A percentile compares a stretch with the other conserved stretches of the same genome.
Evolutionary conservation across 2,888 invertebrate genomes (phyloP).

Genomic region (Epinotia bilunana): DNA sequence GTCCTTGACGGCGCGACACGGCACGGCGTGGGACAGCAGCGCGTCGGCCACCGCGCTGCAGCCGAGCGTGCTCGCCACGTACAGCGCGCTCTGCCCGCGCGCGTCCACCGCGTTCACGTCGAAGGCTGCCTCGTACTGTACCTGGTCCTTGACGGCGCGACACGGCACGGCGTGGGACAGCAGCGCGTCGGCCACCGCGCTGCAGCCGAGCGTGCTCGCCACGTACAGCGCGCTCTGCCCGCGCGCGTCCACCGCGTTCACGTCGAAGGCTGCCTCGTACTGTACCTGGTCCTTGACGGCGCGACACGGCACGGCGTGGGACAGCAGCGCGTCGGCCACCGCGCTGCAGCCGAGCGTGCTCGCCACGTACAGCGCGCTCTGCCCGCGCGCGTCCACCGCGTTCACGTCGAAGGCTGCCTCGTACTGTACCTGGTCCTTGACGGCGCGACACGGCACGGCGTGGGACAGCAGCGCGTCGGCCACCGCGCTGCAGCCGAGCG

Average conservation of each 20-base stretch:
- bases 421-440: slow-evolving; percentile 84
- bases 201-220: slow-evolving; percentile 93
- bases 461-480: slow-evolving; percentile 88
- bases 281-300: slow-evolving; percentile 68
- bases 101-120: slow-evolving; percentile 96
- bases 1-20: slow-evolving; percentile 42
- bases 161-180: slow-evolving; percentile 66
- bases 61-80: slow-evolving; percentile 94
- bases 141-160: slow-evolving; percentile 42
- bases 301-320: slow-evolving; percentile 50
- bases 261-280: slow-evolving; percentile 95
- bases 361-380: slow-evolving; percentile 95
- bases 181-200: slow-evolving; percentile 90
- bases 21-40: slow-evolving; percentile 78
- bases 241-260: slow-evolving; percentile 95
- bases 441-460: slow-evolving; percentile 47
- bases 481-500: slow-evolving; percentile 91
- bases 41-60: slow-evolving; percentile 91
- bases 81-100: slow-evolving; percentile 95
- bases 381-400: slow-evolving; percentile 94
- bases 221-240: slow-evolving; percentile 96
- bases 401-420: slow-evolving; percentile 96
- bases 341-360: slow-evolving; percentile 92
- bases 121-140: slow-evolving; percentile 93
- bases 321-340: slow-evolving; percentile 89